Percentiles rank a stretch among this genome's conserved stretches.
Evolutionary conservation across 2,888 invertebrate genomes (phyloP).

Genomic region (Lordiphosa fenestrarum): DNA sequence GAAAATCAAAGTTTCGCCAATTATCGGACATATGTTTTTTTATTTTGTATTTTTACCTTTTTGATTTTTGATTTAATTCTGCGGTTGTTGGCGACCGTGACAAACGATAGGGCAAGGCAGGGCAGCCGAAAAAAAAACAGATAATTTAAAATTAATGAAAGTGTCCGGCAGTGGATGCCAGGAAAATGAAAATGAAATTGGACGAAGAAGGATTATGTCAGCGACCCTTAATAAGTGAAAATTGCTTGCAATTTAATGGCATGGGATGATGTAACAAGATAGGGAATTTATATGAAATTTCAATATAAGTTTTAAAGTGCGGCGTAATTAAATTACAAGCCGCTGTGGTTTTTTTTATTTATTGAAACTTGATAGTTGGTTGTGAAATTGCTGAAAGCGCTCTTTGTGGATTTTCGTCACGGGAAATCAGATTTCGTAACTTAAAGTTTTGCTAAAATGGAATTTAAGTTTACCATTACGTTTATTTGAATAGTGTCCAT

Average conservation of each 20-base stretch:
- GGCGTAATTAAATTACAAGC: too few relatives aligned
- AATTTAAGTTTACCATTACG: too few relatives aligned
- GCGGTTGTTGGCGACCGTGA: slow-evolving; percentile 31
- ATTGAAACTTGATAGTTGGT: too few relatives aligned
- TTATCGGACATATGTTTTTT: slow-evolving; percentile 42
- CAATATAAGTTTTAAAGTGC: neutral
- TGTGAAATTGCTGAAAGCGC: too few relatives aligned
- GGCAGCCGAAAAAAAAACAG: slow-evolving; percentile 6
- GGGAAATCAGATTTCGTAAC: too few relatives aligned
- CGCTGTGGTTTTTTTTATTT: too few relatives aligned
- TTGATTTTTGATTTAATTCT: slow-evolving; percentile 69
- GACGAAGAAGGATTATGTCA: neutral
- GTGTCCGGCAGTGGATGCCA: slow-evolving; percentile 16
- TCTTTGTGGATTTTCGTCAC: too few relatives aligned
- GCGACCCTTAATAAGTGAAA: slow-evolving; percentile 4
- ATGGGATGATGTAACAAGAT: neutral
- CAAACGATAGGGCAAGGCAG: slow-evolving; percentile 35
- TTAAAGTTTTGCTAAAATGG: too few relatives aligned
- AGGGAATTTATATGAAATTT: neutral
- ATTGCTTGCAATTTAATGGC: slow-evolving; percentile 4
- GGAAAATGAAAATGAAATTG: neutral
- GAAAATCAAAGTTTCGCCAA: slow-evolving; percentile 40
- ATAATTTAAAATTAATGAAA: slow-evolving; percentile 55
- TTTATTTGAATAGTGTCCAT: too few relatives aligned
- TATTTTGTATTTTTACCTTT: slow-evolving; percentile 27